A percentile compares a stretch with the other conserved stretches of the same genome.
These are phyloP conservation scores for Aspidapion aeneum DNA, from an alignment of 2,888 invertebrate genomes.

Conservation along the genomic window DNA sequence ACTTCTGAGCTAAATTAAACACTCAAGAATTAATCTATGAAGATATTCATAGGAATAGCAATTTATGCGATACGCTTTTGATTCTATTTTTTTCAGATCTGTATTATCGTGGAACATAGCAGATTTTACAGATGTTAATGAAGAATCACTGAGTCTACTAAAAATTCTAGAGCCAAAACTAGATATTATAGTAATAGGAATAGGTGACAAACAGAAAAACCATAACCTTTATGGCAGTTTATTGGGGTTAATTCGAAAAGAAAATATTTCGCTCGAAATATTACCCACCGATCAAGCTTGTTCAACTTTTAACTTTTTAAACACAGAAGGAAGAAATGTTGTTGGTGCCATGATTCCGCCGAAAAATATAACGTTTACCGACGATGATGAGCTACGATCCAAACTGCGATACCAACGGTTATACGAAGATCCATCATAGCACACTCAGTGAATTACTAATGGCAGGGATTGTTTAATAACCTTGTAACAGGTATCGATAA, in stretches of 20 bases:
- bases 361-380: conserved; percentile 49
- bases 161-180: conserved; percentile 78
- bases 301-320: conserved; percentile 88
- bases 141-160: conserved; percentile 75
- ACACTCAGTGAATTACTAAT: no score
- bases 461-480: no score
- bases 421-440: no score
- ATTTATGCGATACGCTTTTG: no score
- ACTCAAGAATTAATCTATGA: no score
- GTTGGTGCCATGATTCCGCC: conserved; percentile 72
- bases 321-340: conserved; percentile 71
- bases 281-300: conserved; percentile 81
- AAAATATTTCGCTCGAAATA: conserved; percentile 72
- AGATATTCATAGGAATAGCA: no score
- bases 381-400: conserved; percentile 57
- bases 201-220: conserved; percentile 56
- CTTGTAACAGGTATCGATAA: no score
- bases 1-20: no score
- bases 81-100: conserved; percentile 54
- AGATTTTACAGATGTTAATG: conserved; percentile 63
- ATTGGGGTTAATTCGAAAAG: conserved; percentile 49
- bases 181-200: conserved; percentile 71
- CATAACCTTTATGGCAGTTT: conserved; percentile 46
- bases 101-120: conserved; percentile 82
- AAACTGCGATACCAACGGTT: conserved; percentile 56